These are phyloP conservation scores for Tachysurus vachellii DNA, from an alignment of 2,113 vertebrate species.

Conservation along the genomic window DNA sequence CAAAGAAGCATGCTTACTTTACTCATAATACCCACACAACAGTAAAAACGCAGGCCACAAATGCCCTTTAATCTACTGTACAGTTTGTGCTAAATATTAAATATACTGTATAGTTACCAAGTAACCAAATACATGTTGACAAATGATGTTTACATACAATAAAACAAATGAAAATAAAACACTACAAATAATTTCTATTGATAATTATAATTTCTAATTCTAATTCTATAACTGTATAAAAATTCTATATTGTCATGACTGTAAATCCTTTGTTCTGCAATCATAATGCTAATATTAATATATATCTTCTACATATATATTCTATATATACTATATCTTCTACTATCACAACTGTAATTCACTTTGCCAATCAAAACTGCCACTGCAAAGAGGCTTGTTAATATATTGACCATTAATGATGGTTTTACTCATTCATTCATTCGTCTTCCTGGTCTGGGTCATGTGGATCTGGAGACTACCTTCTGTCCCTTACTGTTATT, in stretches of 20 bases:
- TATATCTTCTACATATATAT: no score
- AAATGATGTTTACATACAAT: neutral
- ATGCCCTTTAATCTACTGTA: neutral
- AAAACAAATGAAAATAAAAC: neutral
- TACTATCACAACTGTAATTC: neutral
- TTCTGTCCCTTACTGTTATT: neutral
- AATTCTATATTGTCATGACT: neutral
- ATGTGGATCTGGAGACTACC: neutral
- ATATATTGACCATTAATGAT: neutral
- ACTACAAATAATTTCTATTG: neutral
- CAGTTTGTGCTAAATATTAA: neutral
- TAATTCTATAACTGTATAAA: no score
- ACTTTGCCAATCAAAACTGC: conserved; percentile 28
- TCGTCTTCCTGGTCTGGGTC: neutral
- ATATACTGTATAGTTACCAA: neutral
- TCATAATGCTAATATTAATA: no score
- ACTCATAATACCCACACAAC: neutral
- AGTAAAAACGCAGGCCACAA: neutral
- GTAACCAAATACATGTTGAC: neutral
- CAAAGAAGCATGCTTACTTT: neutral
- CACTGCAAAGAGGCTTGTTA: conserved; percentile 2
- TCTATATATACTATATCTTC: no score
- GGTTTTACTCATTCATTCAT: neutral
- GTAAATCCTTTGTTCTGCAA: no score
- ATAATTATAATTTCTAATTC: neutral